Evolutionary conservation across 2,113 vertebrate species (phyloP).

Genomic region (Macquaria australasica): DNA sequence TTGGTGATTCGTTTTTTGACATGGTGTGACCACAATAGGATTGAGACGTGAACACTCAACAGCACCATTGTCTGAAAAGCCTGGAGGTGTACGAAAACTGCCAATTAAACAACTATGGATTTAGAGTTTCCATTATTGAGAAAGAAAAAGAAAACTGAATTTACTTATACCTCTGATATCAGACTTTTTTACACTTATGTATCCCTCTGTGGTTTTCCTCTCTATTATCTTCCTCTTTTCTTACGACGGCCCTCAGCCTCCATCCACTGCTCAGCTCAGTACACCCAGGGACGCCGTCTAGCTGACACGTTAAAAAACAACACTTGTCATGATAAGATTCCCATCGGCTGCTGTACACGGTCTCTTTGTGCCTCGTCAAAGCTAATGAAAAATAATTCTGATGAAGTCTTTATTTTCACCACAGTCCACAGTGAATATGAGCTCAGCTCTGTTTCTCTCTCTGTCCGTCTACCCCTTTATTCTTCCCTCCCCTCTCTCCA

Average conservation of each 20-base stretch:
- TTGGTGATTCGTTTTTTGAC: not conserved
- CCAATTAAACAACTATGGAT: not conserved
- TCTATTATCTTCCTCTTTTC: not conserved
- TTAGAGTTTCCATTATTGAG: not conserved
- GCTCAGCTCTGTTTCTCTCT: constrained; percentile 23
- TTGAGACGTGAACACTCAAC: not conserved
- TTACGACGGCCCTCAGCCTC: not conserved
- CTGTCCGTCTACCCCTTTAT: not conserved
- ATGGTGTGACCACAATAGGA: not conserved
- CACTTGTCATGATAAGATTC: constrained; percentile 32
- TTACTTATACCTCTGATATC: not conserved
- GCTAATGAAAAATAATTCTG: constrained; percentile 59
- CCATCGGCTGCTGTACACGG: not conserved
- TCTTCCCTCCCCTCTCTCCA: not conserved
- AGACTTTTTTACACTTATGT: not conserved
- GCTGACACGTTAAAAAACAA: constrained; percentile 50
- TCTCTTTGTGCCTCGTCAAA: constrained; percentile 48
- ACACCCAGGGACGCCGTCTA: not conserved
- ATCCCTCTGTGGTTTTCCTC: not conserved
- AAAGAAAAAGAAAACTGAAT: constrained; percentile 6
- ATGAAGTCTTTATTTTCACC: constrained; percentile 61
- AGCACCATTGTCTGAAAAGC: constrained; percentile 18
- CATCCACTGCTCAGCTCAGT: not conserved
- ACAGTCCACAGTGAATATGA: constrained; percentile 32
- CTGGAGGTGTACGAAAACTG: not conserved